Evolutionary conservation across 1,140 invertebrate species (phyloP), one percentile per base, ranked within the genome.

Genomic region (Drosophila lacertosa): DNA sequence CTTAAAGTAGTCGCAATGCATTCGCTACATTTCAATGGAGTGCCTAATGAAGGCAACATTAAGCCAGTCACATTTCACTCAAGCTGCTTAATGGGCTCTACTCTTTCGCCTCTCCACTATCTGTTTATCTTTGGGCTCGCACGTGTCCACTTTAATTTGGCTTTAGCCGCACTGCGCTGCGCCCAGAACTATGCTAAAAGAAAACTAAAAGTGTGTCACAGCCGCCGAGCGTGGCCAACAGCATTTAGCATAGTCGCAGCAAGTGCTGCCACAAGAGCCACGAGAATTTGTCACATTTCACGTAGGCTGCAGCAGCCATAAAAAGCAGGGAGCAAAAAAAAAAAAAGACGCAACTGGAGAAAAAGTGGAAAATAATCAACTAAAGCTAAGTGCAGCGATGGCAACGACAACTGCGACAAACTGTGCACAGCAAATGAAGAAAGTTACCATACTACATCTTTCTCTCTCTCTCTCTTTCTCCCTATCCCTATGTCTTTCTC

Each of bases 351-450:
- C 7, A 54, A 47, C 44, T 48, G 24, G 26, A 24, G 22, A 69
- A 48, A 68, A 63, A 70, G 51, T 55, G 26, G 44, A 59, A 78
- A 76, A 83, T 79, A 83, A 83, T 79, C 80, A 84, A 84, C 69
- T 74, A 74, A 82, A 71, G 51, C 69, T 66, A 70, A 77, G 73
- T 81, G 42, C 32, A 53, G 32, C 20, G 5, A 20, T 16, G 53
- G 58, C 53, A 59, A 63, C 58, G 26, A 55, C 77, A 82, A 77
- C 71, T 84, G 72, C 80, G 72, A 80, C 80, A 84, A 83, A 79
- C 71, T 83, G 71, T 79, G 80, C 66, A 57, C 75, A 54, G 65
- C 75, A 84, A 84, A 84, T 84, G 72, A 84, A 83, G 80, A 83
- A 83, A 83, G 72, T 83, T 83, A 2, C 22, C 59, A 33, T 32